These are phyloP conservation scores for Bergia sp. DNA, from an alignment of 92 coral and sea anemone species.

Conservation along the genomic window DNA sequence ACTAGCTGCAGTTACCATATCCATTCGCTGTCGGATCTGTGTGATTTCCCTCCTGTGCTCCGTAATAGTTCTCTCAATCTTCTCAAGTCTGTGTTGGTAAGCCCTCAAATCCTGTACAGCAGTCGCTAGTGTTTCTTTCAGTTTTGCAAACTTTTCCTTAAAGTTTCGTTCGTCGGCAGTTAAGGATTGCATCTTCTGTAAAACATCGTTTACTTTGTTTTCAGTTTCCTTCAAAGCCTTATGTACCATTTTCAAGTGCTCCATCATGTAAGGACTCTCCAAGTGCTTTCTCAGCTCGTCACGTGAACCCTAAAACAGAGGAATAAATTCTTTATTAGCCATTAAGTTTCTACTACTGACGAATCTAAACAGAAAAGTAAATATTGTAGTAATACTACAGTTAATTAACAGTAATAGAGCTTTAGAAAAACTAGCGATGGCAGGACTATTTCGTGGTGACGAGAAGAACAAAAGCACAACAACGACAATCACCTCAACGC, in stretches of 20 bases:
- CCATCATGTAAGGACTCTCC: constrained; percentile 13
- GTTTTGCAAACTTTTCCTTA: constrained; percentile 49
- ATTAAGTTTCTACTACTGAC: too few relatives aligned
- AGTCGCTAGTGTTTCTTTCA: constrained; percentile 52
- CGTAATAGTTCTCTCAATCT: constrained; percentile 45
- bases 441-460: too few relatives aligned
- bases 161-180: constrained; percentile 32
- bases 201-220: constrained; percentile 9
- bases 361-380: too few relatives aligned
- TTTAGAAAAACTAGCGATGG: too few relatives aligned
- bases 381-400: too few relatives aligned
- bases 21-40: constrained; percentile 44
- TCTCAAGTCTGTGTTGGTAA: constrained; percentile 52
- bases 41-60: constrained; percentile 64
- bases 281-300: constrained; percentile 59
- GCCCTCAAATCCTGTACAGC: constrained; percentile 47
- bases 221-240: constrained; percentile 23
- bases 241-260: constrained; percentile 60
- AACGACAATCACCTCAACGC: too few relatives aligned
- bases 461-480: too few relatives aligned
- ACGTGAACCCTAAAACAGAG: constrained; percentile 62
- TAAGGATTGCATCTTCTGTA: constrained; percentile 20
- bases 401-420: too few relatives aligned
- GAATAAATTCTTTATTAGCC: too few relatives aligned
- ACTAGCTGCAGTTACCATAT: constrained; percentile 16